These are phyloP conservation scores for Sitodiplosis mosellana DNA, from an alignment of 1,140 invertebrate genomes.

Conservation along the genomic window DNA sequence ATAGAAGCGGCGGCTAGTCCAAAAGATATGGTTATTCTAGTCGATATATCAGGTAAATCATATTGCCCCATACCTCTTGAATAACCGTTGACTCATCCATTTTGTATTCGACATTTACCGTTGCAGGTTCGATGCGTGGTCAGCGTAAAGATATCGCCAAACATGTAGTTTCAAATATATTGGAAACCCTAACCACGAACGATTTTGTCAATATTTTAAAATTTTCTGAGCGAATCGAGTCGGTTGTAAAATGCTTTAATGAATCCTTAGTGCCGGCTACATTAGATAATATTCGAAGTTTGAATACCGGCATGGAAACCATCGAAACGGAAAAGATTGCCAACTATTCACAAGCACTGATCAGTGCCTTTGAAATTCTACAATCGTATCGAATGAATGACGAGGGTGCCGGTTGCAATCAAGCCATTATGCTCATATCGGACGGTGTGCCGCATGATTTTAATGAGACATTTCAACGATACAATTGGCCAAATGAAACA, in stretches of 20 bases:
- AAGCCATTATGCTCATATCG: constrained; percentile 94
- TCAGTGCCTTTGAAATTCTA: constrained; percentile 74
- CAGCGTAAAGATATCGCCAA: constrained; percentile 80
- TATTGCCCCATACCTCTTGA: too few species aligned
- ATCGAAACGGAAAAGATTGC: constrained; percentile 77
- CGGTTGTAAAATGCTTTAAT: constrained; percentile 74
- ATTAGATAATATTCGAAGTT: constrained; percentile 65
- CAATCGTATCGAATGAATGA: constrained; percentile 35
- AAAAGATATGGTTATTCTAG: constrained; percentile 88
- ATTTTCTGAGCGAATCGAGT: constrained; percentile 55
- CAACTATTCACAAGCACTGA: constrained; percentile 83
- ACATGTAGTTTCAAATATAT: constrained; percentile 83
- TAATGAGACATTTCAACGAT: constrained; percentile 74
- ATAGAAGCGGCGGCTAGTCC: constrained; percentile 92
- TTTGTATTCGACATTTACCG: too few species aligned
- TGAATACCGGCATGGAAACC: constrained; percentile 59
- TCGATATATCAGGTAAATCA: constrained; percentile 52
- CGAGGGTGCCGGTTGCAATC: constrained; percentile 43
- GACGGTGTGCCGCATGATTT: constrained; percentile 92
- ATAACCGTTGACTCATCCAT: too few species aligned
- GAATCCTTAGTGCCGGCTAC: constrained; percentile 78
- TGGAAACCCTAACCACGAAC: constrained; percentile 94
- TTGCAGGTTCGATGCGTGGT: constrained; percentile 84
- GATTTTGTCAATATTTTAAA: constrained; percentile 95
- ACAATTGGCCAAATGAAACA: constrained; percentile 58